Conservation (phyloP, 2,888 invertebrate genomes). For the Amitus sp. region DNA sequence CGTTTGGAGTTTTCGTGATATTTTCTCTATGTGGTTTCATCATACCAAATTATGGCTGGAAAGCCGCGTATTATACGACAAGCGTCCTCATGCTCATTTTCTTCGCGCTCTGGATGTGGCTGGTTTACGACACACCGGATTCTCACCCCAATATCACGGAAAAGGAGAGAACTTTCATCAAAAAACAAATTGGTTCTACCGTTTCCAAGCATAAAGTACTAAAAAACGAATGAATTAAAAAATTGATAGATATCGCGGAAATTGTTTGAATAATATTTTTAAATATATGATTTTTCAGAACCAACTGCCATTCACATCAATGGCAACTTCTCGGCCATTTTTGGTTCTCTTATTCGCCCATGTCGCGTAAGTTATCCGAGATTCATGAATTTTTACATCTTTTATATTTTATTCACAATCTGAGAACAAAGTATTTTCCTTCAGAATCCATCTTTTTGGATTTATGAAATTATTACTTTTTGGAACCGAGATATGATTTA, state of each 20-base stretch:
- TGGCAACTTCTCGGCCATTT: conserved; percentile 75
- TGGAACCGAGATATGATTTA: too few species aligned
- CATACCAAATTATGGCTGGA: conserved; percentile 75
- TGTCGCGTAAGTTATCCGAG: too few species aligned
- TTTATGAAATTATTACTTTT: too few species aligned
- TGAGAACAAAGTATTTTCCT: too few species aligned
- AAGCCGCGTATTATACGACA: conserved; percentile 75
- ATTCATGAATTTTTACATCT: too few species aligned
- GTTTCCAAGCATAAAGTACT: conserved; percentile 59
- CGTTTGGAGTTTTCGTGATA: conserved; percentile 77
- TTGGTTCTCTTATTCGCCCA: conserved; percentile 75
- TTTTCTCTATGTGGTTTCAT: conserved; percentile 76
- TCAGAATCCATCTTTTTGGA: too few species aligned
- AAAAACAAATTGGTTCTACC: conserved; percentile 56
- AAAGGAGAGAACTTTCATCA: conserved; percentile 73
- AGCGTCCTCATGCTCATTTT: conserved; percentile 71
- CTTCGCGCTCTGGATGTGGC: conserved; percentile 72
- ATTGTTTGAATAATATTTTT: too few species aligned
- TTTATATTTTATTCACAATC: too few species aligned
- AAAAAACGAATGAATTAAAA: too few species aligned
- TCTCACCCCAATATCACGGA: conserved; percentile 73
- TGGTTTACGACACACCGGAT: conserved; percentile 75
- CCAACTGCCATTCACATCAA: conserved; percentile 74
- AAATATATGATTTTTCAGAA: conserved; percentile 70
- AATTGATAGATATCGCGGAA: too few species aligned